A percentile compares a stretch with the other conserved stretches of the same genome.
Conservation (phyloP, 1,140 invertebrate species). For the Ooceraea biroi region DNA sequence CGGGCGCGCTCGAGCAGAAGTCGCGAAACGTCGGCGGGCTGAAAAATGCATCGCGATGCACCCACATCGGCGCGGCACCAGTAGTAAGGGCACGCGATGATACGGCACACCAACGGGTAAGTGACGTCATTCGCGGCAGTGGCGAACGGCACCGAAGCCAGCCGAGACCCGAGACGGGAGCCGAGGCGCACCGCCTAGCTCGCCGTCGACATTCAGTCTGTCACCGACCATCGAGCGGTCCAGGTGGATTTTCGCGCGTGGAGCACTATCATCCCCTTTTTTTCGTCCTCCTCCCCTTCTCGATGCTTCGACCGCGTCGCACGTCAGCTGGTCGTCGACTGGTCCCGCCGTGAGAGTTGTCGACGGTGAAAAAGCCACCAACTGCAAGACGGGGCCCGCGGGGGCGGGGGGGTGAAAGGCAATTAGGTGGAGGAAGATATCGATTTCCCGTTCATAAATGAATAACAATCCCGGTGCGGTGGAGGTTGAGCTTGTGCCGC, state of each 20-base stretch:
- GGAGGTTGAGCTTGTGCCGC: constrained; percentile 81
- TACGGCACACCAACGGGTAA: constrained; percentile 77
- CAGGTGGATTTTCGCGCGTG: constrained; percentile 36
- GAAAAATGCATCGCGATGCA: constrained; percentile 72
- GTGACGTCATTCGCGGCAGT: constrained; percentile 69
- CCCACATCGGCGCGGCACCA: constrained; percentile 76
- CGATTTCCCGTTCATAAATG: constrained; percentile 76
- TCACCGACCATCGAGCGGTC: constrained; percentile 74
- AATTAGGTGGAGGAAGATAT: constrained; percentile 66
- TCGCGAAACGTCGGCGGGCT: constrained; percentile 29
- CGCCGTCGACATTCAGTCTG: constrained; percentile 75
- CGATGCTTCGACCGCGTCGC: constrained; percentile 58
- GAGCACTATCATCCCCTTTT: background rate
- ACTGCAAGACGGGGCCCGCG: background rate
- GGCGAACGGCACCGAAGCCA: constrained; percentile 59
- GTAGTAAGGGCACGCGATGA: constrained; percentile 85
- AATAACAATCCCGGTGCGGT: constrained; percentile 81
- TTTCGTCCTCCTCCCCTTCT: constrained; percentile 12
- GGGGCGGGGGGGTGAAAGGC: background rate
- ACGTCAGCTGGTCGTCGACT: constrained; percentile 43
- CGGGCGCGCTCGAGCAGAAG: constrained; percentile 21
- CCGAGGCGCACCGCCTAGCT: constrained; percentile 59
- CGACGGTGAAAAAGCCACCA: constrained; percentile 17
- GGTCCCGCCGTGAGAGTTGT: constrained; percentile 26
- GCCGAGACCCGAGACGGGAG: constrained; percentile 57